Base-by-base conservation (phyloP, 1,140 invertebrate genomes). In the Musca domestica region DNA sequence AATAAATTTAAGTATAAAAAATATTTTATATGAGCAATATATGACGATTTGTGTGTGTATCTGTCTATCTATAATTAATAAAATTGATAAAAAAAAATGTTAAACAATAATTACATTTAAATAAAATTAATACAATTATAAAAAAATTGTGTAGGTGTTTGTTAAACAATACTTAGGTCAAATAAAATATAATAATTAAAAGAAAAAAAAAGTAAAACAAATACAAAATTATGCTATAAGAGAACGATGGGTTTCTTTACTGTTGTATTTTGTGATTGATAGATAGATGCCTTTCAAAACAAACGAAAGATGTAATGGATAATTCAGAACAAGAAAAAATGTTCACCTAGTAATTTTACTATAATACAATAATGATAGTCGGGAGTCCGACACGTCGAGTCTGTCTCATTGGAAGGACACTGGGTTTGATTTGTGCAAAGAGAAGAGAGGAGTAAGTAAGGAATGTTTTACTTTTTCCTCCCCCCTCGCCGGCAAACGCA, bases 101-200 rank as follows among this genome's bases (percentile, higher is more conserved):
- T 61, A 61, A 61, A 61, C 27, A 34, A 34, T 41, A 61, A 61
- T 61, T 61, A 61, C 56, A 61, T 10, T 61, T 61, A 61, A 61
- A 61, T 34, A 58, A 61, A 41, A 12, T 34, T 41, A 61, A 61
- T 34, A 61, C 17, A 20, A 17, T 20, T 61, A 61, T 34, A 17
- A 61, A 61, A 30, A 56, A 61, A 61, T 20, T 61, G 3, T 34
- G 56, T 61, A 61, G 17, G 19, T 19, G 20, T 61, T 61, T 61
- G 30, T 41, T 61, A 61, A 61, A 41, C 56, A 61, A 61, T 61
- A 34, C 56, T 61, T 61, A 34, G 56, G 56, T 61, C 17, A 61
- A 19, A 19, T 61, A 15, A 61, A n/a, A 61, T 34, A 61, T 19
- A 41, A 4, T 34, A 58, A 14, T 54, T 27, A 56, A 7, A 56